Evolutionary conservation across 2,113 vertebrate genomes (phyloP).

Genomic region (Platichthys flesus): DNA sequence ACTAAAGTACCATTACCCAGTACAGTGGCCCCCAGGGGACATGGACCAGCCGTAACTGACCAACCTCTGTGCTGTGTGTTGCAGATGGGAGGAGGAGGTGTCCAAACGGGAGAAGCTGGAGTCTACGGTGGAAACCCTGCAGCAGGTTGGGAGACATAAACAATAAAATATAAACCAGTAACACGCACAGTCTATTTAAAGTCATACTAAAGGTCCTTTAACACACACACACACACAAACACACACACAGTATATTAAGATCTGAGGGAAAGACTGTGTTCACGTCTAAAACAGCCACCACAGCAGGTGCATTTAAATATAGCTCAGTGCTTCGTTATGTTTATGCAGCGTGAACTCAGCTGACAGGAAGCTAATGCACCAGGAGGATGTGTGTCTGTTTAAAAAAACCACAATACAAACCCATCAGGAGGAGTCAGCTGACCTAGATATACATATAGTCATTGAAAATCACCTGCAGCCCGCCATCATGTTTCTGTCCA

Average conservation of each 20-base stretch:
- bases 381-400: conserved; percentile 38
- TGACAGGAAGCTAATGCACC: conserved; percentile 11
- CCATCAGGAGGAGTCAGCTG: conserved; percentile 54
- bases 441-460: conserved; percentile 34
- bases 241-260: background rate
- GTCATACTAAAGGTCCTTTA: background rate
- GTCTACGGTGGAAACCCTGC: conserved; percentile 88
- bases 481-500: conserved; percentile 30
- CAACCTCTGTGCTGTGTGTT: conserved; percentile 79
- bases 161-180: conserved; percentile 9
- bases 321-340: background rate
- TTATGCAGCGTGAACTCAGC: conserved; percentile 12
- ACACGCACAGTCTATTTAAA: conserved; percentile 6
- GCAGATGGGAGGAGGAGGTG: conserved; percentile 96
- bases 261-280: background rate
- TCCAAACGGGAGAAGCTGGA: conserved; percentile 90
- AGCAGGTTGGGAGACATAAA: conserved; percentile 86
- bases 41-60: conserved; percentile 44
- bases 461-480: conserved; percentile 33
- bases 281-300: background rate
- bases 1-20: conserved; percentile 61
- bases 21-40: conserved; percentile 40
- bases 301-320: conserved; percentile 14
- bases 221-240: background rate
- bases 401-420: conserved; percentile 59